Base-by-base conservation (phyloP, 2,797 vertebrate species). In the Euphonia xanthogaster region DNA sequence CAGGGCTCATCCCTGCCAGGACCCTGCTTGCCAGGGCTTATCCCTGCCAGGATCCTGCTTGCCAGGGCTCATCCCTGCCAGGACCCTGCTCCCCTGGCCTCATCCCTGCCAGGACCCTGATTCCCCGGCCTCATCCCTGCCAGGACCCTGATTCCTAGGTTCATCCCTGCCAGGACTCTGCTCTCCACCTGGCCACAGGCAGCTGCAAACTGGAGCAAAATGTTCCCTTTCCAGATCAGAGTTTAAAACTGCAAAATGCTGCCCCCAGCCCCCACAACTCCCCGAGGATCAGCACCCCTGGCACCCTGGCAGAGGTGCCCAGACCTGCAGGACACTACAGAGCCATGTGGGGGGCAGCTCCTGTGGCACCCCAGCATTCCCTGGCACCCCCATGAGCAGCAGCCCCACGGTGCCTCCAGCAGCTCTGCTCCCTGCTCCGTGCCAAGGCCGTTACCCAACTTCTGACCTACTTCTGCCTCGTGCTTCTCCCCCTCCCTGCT, bases 391-490 rank as follows among this genome's bases (percentile, higher is more conserved):
- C 86, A 50, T 20, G 7, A 44, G 4, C 73, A 40, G 48, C 76
- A 91, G 78, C 66, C 70, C 60, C 62, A 25, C 3, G 39, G 60
- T 37, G 54, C 73, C 66, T 33, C 6, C 42, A 7, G 18, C 51
- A 79, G 63, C 22, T 0, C 30, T 3, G 3, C 62, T 61, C 70
- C 2, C 30, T 7, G 14, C 61, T 68, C 76, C 0, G 9, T 15
- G 70, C 27, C 66, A 67, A 63, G 76, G 37, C 73, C 71, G 63
- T 75, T 90, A 83, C 6, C 74, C 80, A 75, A 91, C 83, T 90
- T 93, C 48, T 87, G 75, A 90, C 92, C 85, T 88, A 91, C 37
- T 95, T 93, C 45, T 72, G 57, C 20, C 40, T 42, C 2, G 19
- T 55, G 75, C 3, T 65, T 40, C 54, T 86, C 53, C 60, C 74